Percentiles rank a stretch among this genome's conserved stretches.
Conservation (phyloP, 2,113 vertebrate species). For the Thomomys bottae region DNA sequence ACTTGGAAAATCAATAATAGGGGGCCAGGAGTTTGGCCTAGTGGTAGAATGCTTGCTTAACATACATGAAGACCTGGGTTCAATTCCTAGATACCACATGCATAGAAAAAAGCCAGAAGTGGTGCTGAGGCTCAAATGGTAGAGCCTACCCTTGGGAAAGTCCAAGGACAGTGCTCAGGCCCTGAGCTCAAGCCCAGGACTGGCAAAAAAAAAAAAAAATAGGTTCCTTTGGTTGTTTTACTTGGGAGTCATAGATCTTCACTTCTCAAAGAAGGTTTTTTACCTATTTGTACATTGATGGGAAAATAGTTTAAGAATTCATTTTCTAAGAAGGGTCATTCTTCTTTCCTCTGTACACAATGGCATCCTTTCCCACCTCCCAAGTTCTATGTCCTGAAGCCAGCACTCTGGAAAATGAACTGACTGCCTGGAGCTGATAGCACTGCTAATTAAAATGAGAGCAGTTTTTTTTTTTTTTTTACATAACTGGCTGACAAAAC, state of each 20-base stretch:
- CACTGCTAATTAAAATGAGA: neutral
- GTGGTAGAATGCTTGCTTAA: too few relatives aligned
- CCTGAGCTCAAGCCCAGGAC: too few relatives aligned
- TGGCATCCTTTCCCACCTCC: neutral
- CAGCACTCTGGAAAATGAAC: neutral
- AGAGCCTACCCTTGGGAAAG: too few relatives aligned
- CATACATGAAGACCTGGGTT: too few relatives aligned
- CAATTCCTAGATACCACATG: too few relatives aligned
- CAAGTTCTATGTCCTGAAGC: neutral
- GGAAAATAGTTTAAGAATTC: neutral
- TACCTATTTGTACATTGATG: neutral
- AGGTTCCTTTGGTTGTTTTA: neutral
- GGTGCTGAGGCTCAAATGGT: too few relatives aligned
- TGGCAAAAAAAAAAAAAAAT: too few relatives aligned
- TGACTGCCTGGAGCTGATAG: neutral
- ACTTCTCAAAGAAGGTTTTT: neutral
- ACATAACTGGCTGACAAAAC: neutral
- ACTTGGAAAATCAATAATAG: neutral
- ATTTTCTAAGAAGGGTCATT: neutral
- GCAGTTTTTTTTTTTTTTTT: slow-evolving; percentile 26
- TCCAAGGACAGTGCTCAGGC: too few relatives aligned
- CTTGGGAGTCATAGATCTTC: neutral
- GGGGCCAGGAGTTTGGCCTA: too few relatives aligned
- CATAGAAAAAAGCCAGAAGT: too few relatives aligned
- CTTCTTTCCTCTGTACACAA: neutral